Conservation (phyloP, 2,797 vertebrate species). For the Myotis vivesi region DNA sequence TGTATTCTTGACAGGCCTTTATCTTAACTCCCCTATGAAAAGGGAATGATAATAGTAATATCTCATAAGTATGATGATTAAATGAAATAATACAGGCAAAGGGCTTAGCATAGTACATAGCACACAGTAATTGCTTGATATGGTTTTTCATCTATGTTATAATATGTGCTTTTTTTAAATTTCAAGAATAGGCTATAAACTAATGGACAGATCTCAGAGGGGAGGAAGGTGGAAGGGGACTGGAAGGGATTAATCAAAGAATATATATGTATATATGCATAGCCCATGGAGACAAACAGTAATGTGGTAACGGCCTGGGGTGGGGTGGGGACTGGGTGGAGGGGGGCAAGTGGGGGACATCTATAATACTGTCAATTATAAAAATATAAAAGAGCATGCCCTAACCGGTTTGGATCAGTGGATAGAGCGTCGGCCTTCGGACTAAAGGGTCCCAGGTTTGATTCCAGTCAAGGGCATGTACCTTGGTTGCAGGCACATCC, state of each 20-base stretch:
- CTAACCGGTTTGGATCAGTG: no score
- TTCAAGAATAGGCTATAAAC: not conserved
- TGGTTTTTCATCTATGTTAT: not conserved
- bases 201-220: not conserved
- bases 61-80: not conserved
- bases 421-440: no score
- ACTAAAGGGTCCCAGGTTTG: no score
- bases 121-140: not conserved
- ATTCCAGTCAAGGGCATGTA: no score
- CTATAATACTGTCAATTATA: not conserved
- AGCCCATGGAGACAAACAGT: not conserved
- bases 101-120: not conserved
- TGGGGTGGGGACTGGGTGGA: not conserved
- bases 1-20: not conserved
- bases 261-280: not conserved
- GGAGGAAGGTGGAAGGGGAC: not conserved
- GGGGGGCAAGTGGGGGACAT: not conserved
- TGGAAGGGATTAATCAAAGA: not conserved
- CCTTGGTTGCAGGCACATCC: no score
- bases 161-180: not conserved
- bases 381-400: not conserved
- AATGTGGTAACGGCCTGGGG: not conserved
- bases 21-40: not conserved
- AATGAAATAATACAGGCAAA: not conserved
- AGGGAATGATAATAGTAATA: not conserved